phyloP scores from a whole-genome alignment of 53 echinoderm and acorn worm genomes.

The Arbacia lixula region DNA sequence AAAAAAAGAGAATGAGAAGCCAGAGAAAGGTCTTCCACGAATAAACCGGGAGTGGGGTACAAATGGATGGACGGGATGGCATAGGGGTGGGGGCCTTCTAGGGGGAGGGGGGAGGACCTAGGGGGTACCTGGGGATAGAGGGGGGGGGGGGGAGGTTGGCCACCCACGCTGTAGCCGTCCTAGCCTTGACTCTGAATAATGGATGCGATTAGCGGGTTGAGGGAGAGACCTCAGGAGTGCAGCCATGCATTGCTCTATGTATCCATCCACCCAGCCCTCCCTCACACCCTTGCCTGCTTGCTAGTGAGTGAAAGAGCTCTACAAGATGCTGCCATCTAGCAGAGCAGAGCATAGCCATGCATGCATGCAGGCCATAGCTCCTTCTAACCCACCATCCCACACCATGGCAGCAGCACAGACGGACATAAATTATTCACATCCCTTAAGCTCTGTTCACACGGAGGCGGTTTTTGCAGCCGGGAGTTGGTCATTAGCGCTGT shows the following conservation, averaged over 20 bases:
- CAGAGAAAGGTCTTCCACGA: too few species aligned
- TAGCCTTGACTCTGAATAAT: conserved; percentile 30
- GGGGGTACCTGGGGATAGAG: background rate
- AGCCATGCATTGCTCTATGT: conserved; percentile 23
- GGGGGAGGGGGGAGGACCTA: background rate
- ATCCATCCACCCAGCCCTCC: background rate
- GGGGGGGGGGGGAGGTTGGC: background rate
- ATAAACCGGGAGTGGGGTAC: too few species aligned
- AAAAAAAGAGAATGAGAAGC: too few species aligned
- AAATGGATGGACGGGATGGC: background rate
- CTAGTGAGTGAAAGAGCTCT: conserved; percentile 5
- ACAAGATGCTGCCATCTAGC: too few species aligned
- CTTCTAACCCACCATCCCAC: too few species aligned
- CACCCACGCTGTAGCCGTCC: too few species aligned
- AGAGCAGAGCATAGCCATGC: too few species aligned
- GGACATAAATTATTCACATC: conserved; percentile 31
- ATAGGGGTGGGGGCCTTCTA: background rate
- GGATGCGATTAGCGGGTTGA: conserved; percentile 30
- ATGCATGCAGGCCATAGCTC: too few species aligned
- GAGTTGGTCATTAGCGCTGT: too few species aligned
- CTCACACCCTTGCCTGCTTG: conserved; percentile 5
- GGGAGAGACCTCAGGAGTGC: conserved; percentile 34
- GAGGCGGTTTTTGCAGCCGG: too few species aligned
- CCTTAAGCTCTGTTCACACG: too few species aligned
- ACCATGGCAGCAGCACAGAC: too few species aligned